Conservation (phyloP, 2,113 vertebrate genomes). For the Labrus mixtus region DNA sequence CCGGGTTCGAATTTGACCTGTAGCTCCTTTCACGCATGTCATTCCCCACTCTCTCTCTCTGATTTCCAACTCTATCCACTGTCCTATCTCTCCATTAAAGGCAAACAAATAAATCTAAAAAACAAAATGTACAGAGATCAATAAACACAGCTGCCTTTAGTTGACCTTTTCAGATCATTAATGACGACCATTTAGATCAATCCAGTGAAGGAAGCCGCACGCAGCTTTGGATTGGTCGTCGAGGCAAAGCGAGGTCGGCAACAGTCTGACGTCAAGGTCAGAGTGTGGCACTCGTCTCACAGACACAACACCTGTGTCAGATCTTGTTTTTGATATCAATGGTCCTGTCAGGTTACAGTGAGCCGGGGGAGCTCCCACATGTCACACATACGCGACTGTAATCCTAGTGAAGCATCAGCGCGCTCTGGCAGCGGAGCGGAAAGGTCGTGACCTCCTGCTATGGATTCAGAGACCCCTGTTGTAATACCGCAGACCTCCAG, state of each 20-base stretch:
- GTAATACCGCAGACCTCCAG: constrained; percentile 37
- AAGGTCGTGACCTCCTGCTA: constrained; percentile 49
- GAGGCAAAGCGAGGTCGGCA: constrained; percentile 1
- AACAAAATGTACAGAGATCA: no score
- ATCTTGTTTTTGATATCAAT: constrained; percentile 40
- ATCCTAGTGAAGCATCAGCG: constrained; percentile 43
- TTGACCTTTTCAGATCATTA: no score
- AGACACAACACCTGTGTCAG: constrained; percentile 25
- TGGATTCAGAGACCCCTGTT: constrained; percentile 10
- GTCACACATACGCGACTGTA: constrained; percentile 10
- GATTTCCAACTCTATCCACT: no score
- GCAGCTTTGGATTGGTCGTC: background rate
- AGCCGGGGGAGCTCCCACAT: constrained; percentile 30
- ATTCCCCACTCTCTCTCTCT: no score
- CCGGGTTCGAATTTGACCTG: no score
- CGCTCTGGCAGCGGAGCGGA: constrained; percentile 38
- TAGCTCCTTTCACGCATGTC: no score
- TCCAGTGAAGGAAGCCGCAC: background rate
- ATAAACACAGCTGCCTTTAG: no score
- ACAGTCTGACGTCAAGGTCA: constrained; percentile 29
- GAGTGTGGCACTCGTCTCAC: constrained; percentile 4
- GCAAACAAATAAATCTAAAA: no score
- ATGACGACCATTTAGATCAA: background rate
- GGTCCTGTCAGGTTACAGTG: constrained; percentile 17
- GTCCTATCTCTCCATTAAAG: no score